A percentile compares a stretch with the other conserved stretches of the same genome.
phyloP scores from a whole-genome alignment of 2,113 vertebrate species.

The Gila orcuttii region DNA sequence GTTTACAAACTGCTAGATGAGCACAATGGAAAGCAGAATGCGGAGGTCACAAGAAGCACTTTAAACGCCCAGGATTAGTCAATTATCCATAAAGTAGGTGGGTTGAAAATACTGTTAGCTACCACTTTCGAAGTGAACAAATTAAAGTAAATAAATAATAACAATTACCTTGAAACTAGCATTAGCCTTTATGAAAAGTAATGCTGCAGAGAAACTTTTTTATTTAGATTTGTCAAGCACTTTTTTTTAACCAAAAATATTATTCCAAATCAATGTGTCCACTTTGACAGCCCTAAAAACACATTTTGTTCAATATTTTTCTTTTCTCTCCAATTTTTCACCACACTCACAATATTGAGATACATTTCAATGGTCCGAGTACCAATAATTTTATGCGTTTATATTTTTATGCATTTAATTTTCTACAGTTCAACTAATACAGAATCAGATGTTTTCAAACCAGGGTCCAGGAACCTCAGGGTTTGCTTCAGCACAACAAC shows the following conservation, averaged over 20 bases:
- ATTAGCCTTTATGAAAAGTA: neutral
- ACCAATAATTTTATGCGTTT: neutral
- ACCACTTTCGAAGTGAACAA: neutral
- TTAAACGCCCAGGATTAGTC: neutral
- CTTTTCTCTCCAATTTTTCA: neutral
- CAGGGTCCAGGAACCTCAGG: no score
- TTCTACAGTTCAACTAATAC: neutral
- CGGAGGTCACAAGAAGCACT: neutral
- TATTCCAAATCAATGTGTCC: neutral
- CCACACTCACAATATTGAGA: neutral
- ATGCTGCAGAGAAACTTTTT: neutral
- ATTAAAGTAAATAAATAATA: no score
- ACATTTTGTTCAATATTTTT: neutral
- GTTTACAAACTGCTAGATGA: neutral
- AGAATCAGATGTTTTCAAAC: no score
- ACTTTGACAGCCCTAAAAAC: neutral
- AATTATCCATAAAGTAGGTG: neutral
- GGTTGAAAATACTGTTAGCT: conserved; percentile 6
- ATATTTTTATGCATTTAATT: neutral
- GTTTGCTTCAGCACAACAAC: no score
- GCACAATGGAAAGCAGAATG: neutral
- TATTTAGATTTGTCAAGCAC: neutral
- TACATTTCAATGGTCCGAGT: neutral
- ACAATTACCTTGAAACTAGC: neutral
- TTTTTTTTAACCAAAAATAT: neutral